Percentiles rank a stretch among this genome's conserved stretches.
Evolutionary conservation across 1,140 invertebrate genomes (phyloP).

Genomic region (Aphaenogaster floridana): DNA sequence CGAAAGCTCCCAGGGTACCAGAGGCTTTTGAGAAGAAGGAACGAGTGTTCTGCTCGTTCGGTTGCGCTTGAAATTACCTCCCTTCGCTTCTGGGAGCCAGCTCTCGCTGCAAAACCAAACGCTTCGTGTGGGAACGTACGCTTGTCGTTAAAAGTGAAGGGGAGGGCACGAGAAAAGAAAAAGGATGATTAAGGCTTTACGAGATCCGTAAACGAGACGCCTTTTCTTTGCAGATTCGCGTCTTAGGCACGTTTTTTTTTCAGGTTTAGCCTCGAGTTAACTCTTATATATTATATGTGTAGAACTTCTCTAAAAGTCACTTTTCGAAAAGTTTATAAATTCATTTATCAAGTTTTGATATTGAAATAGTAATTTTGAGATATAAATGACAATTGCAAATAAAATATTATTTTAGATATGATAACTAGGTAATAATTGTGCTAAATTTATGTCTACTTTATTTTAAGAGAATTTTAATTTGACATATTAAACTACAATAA

Average conservation of each 20-base stretch:
- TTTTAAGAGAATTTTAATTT: neutral
- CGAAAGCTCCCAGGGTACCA: constrained; percentile 64
- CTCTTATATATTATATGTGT: neutral
- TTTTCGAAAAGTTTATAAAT: neutral
- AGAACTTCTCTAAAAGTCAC: constrained; percentile 3
- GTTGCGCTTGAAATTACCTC: constrained; percentile 77
- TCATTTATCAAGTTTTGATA: neutral
- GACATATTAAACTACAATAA: neutral
- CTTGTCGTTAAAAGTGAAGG: constrained; percentile 65
- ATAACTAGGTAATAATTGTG: neutral
- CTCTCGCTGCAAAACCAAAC: constrained; percentile 72
- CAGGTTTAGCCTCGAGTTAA: constrained; percentile 4
- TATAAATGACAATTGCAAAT: neutral
- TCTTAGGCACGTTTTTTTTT: constrained; percentile 28
- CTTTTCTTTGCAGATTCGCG: constrained; percentile 42
- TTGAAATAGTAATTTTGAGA: neutral
- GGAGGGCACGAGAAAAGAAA: constrained; percentile 43
- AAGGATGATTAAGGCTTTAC: constrained; percentile 66
- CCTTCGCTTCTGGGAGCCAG: constrained; percentile 75
- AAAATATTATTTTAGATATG: neutral
- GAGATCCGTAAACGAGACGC: constrained; percentile 47
- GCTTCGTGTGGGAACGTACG: constrained; percentile 73
- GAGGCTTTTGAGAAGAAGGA: constrained; percentile 63
- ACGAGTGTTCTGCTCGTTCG: constrained; percentile 67
- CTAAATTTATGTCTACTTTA: neutral